Evolutionary conservation across 2,113 vertebrate genomes (phyloP).

Genomic region (Hippocampus barbouri): DNA sequence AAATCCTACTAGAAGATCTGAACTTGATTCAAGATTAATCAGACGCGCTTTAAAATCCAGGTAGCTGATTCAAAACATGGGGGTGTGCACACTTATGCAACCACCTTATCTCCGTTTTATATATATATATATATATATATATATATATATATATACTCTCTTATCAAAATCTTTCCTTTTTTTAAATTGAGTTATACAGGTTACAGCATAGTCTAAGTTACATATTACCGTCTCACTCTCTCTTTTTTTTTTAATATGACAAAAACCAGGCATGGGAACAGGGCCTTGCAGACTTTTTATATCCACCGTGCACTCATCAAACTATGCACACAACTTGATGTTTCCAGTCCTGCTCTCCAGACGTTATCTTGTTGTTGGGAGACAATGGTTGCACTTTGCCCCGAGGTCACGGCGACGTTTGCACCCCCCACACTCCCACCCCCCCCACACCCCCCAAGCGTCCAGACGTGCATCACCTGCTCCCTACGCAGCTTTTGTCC

Average conservation of each 20-base stretch:
- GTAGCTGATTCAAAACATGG: neutral
- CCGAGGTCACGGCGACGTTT: constrained; percentile 46
- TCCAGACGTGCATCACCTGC: constrained; percentile 61
- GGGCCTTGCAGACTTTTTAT: neutral
- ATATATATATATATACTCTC: neutral
- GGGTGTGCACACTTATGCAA: neutral
- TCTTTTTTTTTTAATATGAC: too few relatives aligned
- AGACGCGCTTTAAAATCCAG: too few relatives aligned
- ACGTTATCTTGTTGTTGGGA: constrained; percentile 7
- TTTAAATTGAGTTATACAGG: neutral
- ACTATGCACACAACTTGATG: neutral
- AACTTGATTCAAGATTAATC: too few relatives aligned
- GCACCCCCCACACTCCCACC: constrained; percentile 13
- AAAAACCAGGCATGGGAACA: too few relatives aligned
- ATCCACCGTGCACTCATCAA: neutral
- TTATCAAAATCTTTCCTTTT: too few relatives aligned
- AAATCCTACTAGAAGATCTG: too few relatives aligned
- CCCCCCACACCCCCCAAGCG: constrained; percentile 20
- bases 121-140: too few relatives aligned
- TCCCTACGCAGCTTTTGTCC: constrained; percentile 15
- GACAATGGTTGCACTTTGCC: constrained; percentile 57
- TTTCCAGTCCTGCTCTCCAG: neutral
- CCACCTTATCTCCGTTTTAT: neutral
- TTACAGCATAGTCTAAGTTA: too few relatives aligned
- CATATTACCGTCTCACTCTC: too few relatives aligned